Percentiles rank a stretch among this genome's conserved stretches.
These are phyloP conservation scores for Hylomyscus alleni DNA, from an alignment of 2,797 vertebrate species.

Conservation along the genomic window DNA sequence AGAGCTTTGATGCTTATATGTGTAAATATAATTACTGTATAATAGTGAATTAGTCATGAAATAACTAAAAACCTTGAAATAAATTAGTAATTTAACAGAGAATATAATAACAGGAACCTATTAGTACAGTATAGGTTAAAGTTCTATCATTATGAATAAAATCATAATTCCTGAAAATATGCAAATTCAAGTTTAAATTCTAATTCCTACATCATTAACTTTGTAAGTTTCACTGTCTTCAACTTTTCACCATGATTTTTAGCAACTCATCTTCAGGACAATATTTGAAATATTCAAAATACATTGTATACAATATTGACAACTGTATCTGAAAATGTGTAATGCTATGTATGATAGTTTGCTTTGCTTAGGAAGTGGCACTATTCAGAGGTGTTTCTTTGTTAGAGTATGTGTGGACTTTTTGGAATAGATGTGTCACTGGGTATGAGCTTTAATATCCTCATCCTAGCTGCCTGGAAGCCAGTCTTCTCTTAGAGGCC, in stretches of 20 bases:
- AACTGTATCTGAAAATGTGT: neutral
- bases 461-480: neutral
- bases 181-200: neutral
- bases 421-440: neutral
- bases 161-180: neutral
- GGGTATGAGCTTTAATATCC: neutral
- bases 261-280: neutral
- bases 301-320: neutral
- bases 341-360: neutral
- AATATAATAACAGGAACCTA: neutral
- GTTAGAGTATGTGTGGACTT: neutral
- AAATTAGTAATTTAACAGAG: neutral
- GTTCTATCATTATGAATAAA: neutral
- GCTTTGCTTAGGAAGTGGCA: neutral
- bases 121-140: neutral
- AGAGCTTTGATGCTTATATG: neutral
- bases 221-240: neutral
- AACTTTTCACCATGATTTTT: neutral
- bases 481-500: neutral
- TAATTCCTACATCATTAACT: neutral
- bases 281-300: neutral
- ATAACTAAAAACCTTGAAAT: constrained; percentile 6
- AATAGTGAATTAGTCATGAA: neutral
- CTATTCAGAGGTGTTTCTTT: neutral
- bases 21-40: neutral